Conservation (phyloP, 2,888 invertebrate species). For the Machimus atricapillus region DNA sequence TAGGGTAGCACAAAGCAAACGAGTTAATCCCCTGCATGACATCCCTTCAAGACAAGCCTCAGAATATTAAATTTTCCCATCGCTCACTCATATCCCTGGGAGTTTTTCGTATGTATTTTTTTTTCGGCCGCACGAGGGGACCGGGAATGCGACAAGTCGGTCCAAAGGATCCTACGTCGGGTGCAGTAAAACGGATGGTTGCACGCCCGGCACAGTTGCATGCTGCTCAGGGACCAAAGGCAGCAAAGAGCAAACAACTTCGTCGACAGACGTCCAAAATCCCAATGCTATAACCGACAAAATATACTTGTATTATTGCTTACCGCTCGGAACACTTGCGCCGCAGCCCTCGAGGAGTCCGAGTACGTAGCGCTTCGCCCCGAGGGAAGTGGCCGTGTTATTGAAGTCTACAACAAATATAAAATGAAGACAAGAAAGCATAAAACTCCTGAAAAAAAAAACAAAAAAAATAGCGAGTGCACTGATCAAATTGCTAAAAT, state of each 20-base stretch:
- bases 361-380: slow-evolving; percentile 3
- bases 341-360: slow-evolving; percentile 43
- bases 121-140: slow-evolving; percentile 14
- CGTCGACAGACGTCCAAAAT: slow-evolving; percentile 44
- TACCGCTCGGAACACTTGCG: slow-evolving; percentile 41
- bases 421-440: slow-evolving; percentile 25
- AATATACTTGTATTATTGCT: slow-evolving; percentile 32
- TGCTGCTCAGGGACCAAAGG: slow-evolving; percentile 37
- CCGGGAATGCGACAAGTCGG: slow-evolving; percentile 19
- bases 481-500: slow-evolving; percentile 38
- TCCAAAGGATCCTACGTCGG: slow-evolving; percentile 1
- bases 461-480: not conserved
- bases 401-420: slow-evolving; percentile 18
- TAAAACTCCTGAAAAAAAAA: not conserved
- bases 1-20: slow-evolving; percentile 32
- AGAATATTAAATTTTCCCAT: slow-evolving; percentile 41
- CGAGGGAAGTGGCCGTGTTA: slow-evolving; percentile 19
- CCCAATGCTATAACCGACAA: slow-evolving; percentile 31
- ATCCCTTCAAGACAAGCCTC: slow-evolving; percentile 38
- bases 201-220: slow-evolving; percentile 38
- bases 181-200: slow-evolving; percentile 31
- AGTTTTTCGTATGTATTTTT: slow-evolving; percentile 7
- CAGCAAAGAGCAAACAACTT: slow-evolving; percentile 44
- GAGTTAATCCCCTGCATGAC: slow-evolving; percentile 38
- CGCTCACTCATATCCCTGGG: slow-evolving; percentile 12